These are phyloP conservation scores for Rhingia rostrata DNA, from an alignment of 2,888 invertebrate species.

Conservation along the genomic window DNA sequence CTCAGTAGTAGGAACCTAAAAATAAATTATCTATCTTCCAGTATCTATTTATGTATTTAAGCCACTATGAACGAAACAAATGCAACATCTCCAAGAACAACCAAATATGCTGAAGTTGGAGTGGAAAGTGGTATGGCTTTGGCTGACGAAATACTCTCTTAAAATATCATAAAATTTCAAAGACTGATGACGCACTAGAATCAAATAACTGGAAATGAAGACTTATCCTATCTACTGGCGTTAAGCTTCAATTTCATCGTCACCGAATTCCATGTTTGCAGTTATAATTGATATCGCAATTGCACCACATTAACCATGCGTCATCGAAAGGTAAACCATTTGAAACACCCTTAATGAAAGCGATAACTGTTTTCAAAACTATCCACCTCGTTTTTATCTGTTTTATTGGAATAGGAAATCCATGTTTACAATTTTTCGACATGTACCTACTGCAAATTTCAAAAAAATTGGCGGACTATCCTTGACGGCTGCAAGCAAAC, in stretches of 20 bases:
- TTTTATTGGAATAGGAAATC: background rate
- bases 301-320: background rate
- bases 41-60: too few species aligned
- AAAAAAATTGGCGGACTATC: background rate
- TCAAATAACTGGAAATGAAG: background rate
- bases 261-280: background rate
- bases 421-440: background rate
- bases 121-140: background rate
- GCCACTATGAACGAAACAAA: background rate
- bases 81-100: background rate
- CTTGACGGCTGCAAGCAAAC: background rate
- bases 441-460: constrained; percentile 15
- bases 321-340: constrained; percentile 12
- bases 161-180: constrained; percentile 22
- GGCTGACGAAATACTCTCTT: constrained; percentile 50
- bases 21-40: too few species aligned
- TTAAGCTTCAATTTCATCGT: background rate
- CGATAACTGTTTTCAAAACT: background rate
- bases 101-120: background rate
- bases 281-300: background rate
- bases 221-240: too few species aligned
- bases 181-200: background rate
- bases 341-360: constrained; percentile 11
- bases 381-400: constrained; percentile 10
- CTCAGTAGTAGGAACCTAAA: too few species aligned